Evolutionary conservation across 2,888 invertebrate genomes (phyloP).

Genomic region (Limnephilus marmoratus): DNA sequence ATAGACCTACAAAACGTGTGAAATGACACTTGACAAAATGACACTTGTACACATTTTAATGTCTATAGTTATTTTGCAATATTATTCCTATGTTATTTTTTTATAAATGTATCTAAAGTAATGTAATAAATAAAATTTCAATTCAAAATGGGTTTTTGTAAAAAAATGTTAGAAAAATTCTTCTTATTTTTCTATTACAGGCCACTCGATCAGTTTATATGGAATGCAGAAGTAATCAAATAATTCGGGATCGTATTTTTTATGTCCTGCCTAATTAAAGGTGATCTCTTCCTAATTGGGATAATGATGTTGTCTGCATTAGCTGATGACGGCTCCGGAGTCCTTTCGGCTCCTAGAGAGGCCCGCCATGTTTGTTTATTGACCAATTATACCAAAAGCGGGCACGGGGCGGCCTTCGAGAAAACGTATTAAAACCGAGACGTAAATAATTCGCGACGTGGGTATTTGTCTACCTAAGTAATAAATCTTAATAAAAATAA

Average conservation of each 20-base stretch:
- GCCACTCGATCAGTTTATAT: not conserved
- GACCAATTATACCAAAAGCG: constrained; percentile 1
- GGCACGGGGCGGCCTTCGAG: not conserved
- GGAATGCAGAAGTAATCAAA: not conserved
- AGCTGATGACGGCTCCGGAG: not conserved
- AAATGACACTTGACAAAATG: too few species aligned
- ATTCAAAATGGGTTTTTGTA: too few species aligned
- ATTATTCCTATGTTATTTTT: too few species aligned
- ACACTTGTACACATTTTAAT: too few species aligned
- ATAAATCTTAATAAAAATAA: not conserved
- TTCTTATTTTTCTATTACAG: not conserved
- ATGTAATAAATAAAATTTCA: too few species aligned
- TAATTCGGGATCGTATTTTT: not conserved
- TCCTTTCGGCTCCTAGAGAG: not conserved
- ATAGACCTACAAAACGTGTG: too few species aligned
- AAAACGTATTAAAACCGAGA: not conserved
- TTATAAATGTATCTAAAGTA: too few species aligned
- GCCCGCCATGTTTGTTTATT: constrained; percentile 6
- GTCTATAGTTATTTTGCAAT: too few species aligned
- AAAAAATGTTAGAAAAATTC: too few species aligned
- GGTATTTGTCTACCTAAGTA: not conserved
- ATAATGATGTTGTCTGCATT: not conserved
- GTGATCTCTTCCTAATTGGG: not conserved
- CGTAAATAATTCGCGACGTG: not conserved
- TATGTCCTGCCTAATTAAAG: not conserved